phyloP scores from a whole-genome alignment of 2,888 invertebrate species.

The Tetragnatha montana region DNA sequence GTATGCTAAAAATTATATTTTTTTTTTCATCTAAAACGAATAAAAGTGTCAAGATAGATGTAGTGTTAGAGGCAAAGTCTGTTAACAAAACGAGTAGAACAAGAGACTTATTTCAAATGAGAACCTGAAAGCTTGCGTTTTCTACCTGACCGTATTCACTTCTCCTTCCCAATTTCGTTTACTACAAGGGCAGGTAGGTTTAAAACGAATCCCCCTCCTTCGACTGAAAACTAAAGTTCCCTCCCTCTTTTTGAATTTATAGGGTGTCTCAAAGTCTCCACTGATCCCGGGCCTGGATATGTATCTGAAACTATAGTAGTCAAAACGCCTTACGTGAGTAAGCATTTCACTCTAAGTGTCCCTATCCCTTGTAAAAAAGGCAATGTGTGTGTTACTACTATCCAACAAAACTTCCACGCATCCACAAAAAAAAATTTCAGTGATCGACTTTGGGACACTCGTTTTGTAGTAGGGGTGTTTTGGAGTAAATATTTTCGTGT shows the following conservation, averaged over 20 bases:
- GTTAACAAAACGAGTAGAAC: no score
- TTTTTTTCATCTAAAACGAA: no score
- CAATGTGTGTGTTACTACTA: constrained; percentile 5
- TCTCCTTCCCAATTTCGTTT: background rate
- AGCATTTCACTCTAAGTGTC: constrained; percentile 42
- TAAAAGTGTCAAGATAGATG: no score
- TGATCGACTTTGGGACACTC: constrained; percentile 43
- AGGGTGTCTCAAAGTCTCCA: constrained; percentile 52
- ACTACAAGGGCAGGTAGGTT: background rate
- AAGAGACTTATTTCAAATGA: no score
- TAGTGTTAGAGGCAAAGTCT: no score
- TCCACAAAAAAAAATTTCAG: constrained; percentile 11
- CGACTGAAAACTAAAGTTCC: constrained; percentile 42
- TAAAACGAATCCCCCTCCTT: background rate
- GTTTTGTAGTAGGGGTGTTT: background rate
- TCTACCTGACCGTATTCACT: no score
- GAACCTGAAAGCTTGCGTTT: no score
- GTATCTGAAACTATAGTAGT: background rate
- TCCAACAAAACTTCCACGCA: background rate
- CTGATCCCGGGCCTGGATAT: constrained; percentile 41
- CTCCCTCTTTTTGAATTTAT: constrained; percentile 35
- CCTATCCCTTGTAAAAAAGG: constrained; percentile 2
- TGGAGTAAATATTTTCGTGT: background rate
- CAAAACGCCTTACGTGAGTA: constrained; percentile 49
- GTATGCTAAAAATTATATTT: no score